Evolutionary conservation across 2,113 vertebrate genomes (phyloP).

Genomic region (Agapornis roseicollis): DNA sequence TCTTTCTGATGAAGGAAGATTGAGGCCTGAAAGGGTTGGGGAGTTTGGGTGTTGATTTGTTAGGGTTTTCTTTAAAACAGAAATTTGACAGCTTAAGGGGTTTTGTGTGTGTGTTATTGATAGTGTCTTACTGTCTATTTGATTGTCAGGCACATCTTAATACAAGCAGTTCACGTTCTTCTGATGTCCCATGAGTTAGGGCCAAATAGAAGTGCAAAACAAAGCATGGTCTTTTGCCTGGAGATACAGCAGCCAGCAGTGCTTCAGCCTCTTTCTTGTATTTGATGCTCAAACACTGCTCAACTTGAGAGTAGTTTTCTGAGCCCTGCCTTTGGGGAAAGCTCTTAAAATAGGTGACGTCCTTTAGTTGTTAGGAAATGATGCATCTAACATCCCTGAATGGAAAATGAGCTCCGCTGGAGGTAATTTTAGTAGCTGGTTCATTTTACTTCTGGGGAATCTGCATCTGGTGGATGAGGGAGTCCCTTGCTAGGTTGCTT

Average conservation of each 20-base stretch:
- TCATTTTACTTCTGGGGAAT: constrained; percentile 24
- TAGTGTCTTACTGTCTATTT: not conserved
- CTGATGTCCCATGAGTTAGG: not conserved
- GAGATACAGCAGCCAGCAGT: fast-evolving
- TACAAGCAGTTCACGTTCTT: not conserved
- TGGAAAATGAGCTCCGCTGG: not conserved
- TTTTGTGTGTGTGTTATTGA: not conserved
- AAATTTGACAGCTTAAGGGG: not conserved
- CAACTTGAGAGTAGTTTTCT: not conserved
- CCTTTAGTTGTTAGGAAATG: not conserved
- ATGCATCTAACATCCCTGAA: not conserved
- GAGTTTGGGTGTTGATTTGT: not conserved
- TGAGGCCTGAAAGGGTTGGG: not conserved
- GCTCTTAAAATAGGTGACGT: not conserved
- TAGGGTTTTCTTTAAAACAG: not conserved
- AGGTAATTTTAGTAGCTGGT: constrained; percentile 39
- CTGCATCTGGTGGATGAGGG: not conserved
- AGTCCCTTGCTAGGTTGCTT: not conserved
- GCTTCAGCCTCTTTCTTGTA: not conserved
- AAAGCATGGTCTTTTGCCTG: not conserved
- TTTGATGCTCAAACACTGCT: not conserved
- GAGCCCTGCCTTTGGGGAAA: not conserved
- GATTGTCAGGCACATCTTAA: not conserved
- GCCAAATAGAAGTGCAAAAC: not conserved
- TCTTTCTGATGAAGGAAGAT: not conserved